phyloP scores from a whole-genome alignment of 2,113 vertebrate species.

The Sciurus niger region DNA sequence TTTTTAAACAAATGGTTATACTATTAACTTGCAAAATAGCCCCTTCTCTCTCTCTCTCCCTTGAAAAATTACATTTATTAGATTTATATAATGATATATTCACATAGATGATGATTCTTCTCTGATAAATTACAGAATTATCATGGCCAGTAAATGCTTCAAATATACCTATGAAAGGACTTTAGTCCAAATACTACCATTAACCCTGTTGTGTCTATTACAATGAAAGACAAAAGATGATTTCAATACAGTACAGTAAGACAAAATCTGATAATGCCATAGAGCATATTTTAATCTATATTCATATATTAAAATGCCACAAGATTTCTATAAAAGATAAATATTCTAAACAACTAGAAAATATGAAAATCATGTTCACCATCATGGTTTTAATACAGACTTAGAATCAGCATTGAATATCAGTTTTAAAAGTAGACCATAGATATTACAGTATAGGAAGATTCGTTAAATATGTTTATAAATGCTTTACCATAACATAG shows the following conservation, averaged over 20 bases:
- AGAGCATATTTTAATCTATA: not conserved
- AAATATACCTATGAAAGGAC: not conserved
- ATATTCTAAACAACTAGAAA: not conserved
- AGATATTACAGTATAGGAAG: not conserved
- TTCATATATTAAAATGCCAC: not conserved
- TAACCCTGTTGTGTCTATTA: not conserved
- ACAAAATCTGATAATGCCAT: not conserved
- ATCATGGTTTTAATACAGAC: not conserved
- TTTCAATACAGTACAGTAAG: not conserved
- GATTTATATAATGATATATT: slow-evolving; percentile 45
- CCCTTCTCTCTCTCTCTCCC: not conserved
- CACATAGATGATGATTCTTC: not conserved
- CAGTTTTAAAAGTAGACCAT: not conserved
- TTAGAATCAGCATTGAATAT: not conserved
- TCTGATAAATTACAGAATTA: slow-evolving; percentile 7
- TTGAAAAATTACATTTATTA: slow-evolving; percentile 59
- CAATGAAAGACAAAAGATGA: not conserved
- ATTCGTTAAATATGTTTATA: not conserved
- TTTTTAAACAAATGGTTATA: slow-evolving; percentile 58
- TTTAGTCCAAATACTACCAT: not conserved
- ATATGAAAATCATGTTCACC: not conserved
- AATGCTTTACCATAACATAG: not conserved
- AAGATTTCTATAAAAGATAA: not conserved
- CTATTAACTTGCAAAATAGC: slow-evolving; percentile 39
- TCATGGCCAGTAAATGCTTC: not conserved